Base-by-base conservation (phyloP, 1,140 invertebrate genomes). In the Rhagoletis pomonella region DNA sequence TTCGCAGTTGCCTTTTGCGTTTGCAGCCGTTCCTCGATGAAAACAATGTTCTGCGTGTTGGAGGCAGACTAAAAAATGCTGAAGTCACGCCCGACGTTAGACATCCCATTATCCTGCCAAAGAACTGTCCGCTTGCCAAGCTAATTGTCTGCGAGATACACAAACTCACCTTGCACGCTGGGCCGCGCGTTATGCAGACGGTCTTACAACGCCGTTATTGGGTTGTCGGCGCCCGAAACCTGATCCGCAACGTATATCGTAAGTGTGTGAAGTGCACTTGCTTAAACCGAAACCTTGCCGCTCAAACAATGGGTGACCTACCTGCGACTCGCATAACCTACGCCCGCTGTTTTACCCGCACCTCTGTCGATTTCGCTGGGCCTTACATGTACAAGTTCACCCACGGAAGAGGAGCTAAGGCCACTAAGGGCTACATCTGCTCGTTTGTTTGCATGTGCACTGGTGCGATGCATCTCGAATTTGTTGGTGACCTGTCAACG, bases 341-440 rank as follows among this genome's bases (percentile, higher is more conserved):
- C 55, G 55, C n/a, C 17, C 65, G 42, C 3, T 77, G 65, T 39
- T 87, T 87, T 39, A 65, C 65, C 14, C 65, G 42, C 17, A 58
- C 14, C 17, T 44, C 86, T 55, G 77, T 65, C 65, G 62, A 69
- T 7, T 87, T 77, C 62, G 88, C 69, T 47, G 69, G 86, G 50
- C 89, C 88, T 7, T 59, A 67, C 60, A n/a, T 87, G 6, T 50
- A 88, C 5, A 88, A 86, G 55, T 87, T 87, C 73, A 86, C 89
- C 60, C 87, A 87, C 60, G 89, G 87, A 1, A 87, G 67, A 47
- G 88, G 88, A 7, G 39, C 44, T 7, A 59, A 58, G n/a, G 1
- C 86, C 12, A 60, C 50, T n/a, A n/a, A n/a, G n/a, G n/a, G n/a
- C n/a, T n/a, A 73, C 50, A 55, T 55, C 50, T 55, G 50, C 50